Conservation (phyloP, 1,140 invertebrate genomes). For the Bactericera cockerelli region DNA sequence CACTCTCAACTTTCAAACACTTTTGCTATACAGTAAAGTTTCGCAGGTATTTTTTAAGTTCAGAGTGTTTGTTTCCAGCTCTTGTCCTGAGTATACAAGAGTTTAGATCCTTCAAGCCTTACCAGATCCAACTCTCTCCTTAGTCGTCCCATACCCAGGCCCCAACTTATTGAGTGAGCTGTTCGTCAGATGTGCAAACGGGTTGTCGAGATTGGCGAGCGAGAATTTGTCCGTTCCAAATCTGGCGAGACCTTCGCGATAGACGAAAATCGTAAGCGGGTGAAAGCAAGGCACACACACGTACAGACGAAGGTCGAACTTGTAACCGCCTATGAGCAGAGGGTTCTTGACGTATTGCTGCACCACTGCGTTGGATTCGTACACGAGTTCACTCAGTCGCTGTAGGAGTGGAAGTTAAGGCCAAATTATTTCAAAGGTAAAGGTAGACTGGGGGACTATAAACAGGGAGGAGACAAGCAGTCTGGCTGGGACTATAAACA, state of each 20-base stretch:
- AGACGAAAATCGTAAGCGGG: slow-evolving; percentile 66
- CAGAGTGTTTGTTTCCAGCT: no score
- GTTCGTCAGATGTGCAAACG: slow-evolving; percentile 80
- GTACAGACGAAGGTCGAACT: slow-evolving; percentile 71
- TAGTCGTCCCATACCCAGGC: slow-evolving; percentile 60
- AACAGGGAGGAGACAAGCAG: no score
- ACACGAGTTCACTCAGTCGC: slow-evolving; percentile 57
- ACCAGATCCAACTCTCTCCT: slow-evolving; percentile 62
- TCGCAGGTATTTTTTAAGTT: no score
- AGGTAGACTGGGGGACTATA: no score
- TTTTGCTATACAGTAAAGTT: no score
- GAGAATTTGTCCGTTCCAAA: slow-evolving; percentile 65
- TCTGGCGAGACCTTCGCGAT: slow-evolving; percentile 57
- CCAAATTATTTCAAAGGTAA: no score
- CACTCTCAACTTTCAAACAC: no score
- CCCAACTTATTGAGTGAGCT: slow-evolving; percentile 66
- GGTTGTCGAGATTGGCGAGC: slow-evolving; percentile 62
- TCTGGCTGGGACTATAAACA: no score
- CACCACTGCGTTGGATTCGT: slow-evolving; percentile 48
- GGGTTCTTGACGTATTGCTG: slow-evolving; percentile 77
- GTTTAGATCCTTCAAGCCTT: no score
- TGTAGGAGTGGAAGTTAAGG: no score
- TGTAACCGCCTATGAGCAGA: slow-evolving; percentile 69
- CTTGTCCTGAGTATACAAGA: no score
- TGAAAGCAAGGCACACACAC: slow-evolving; percentile 68